A percentile compares a stretch with the other conserved stretches of the same genome.
Evolutionary conservation across 1,140 invertebrate species (phyloP).

Genomic region (Oscheius sp.): DNA sequence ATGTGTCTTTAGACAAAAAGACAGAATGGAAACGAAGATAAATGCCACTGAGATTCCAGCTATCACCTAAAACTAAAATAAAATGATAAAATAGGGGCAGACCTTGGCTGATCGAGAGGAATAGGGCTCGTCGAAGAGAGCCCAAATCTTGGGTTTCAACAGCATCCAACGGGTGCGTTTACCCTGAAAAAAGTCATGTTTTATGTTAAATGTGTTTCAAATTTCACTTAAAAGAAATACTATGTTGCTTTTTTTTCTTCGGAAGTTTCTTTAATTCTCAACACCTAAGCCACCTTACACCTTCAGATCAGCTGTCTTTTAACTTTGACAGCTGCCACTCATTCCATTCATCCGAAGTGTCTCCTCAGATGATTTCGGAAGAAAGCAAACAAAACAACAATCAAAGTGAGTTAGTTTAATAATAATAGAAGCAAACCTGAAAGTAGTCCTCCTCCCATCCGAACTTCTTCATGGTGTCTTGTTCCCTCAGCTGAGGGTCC

Average conservation of each 20-base stretch:
- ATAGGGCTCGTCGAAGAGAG: constrained; percentile 84
- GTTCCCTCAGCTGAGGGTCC: constrained; percentile 66
- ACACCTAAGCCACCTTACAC: too few species aligned
- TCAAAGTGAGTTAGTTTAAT: too few species aligned
- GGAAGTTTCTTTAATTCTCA: too few species aligned
- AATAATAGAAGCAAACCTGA: background rate
- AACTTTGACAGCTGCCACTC: too few species aligned
- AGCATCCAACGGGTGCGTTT: constrained; percentile 50
- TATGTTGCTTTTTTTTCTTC: too few species aligned
- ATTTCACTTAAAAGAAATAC: too few species aligned
- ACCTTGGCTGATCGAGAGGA: constrained; percentile 81
- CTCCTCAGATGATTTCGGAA: too few species aligned
- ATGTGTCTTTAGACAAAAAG: constrained; percentile 91
- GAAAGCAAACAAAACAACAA: too few species aligned
- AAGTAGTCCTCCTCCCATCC: constrained; percentile 77
- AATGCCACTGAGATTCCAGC: constrained; percentile 94
- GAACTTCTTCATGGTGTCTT: constrained; percentile 82
- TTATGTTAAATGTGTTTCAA: background rate
- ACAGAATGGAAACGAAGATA: constrained; percentile 95
- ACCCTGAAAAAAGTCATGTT: constrained; percentile 14
- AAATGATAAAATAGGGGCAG: constrained; percentile 27
- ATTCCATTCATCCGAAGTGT: too few species aligned
- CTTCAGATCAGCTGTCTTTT: too few species aligned
- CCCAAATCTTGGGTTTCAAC: constrained; percentile 78
- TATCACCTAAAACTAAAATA: constrained; percentile 75